These are phyloP conservation scores for Labeo catla DNA, from an alignment of 2,113 vertebrate species.

Conservation along the genomic window DNA sequence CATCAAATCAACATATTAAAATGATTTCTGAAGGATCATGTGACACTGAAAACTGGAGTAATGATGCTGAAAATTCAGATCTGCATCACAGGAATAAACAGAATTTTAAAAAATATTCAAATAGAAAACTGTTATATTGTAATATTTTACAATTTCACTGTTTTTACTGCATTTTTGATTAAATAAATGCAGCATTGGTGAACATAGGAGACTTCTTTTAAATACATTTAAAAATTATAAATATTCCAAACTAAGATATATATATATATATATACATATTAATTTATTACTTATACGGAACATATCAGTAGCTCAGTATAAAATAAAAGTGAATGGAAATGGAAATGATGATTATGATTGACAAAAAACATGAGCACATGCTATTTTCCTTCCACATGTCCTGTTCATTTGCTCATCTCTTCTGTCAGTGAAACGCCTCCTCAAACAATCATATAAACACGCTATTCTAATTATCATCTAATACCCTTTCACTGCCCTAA, in stretches of 20 bases:
- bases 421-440: background rate
- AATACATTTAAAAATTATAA: background rate
- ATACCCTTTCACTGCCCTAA: background rate
- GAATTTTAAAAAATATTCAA: background rate
- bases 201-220: background rate
- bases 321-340: background rate
- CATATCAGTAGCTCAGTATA: conserved; percentile 4
- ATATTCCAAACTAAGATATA: background rate
- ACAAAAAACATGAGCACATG: background rate
- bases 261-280: too few relatives aligned
- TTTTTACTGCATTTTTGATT: background rate
- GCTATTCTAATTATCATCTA: background rate
- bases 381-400: background rate
- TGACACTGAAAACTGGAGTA: background rate
- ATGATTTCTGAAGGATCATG: background rate
- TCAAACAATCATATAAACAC: background rate
- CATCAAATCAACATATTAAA: background rate
- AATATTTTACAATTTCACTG: background rate
- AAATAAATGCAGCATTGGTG: background rate
- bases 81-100: background rate
- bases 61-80: background rate
- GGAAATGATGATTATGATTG: background rate
- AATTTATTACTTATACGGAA: background rate
- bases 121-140: too few relatives aligned
- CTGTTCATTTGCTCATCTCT: background rate